These are phyloP conservation scores for Alentia gelatinosa DNA, from an alignment of 2,888 invertebrate genomes.

Conservation along the genomic window DNA sequence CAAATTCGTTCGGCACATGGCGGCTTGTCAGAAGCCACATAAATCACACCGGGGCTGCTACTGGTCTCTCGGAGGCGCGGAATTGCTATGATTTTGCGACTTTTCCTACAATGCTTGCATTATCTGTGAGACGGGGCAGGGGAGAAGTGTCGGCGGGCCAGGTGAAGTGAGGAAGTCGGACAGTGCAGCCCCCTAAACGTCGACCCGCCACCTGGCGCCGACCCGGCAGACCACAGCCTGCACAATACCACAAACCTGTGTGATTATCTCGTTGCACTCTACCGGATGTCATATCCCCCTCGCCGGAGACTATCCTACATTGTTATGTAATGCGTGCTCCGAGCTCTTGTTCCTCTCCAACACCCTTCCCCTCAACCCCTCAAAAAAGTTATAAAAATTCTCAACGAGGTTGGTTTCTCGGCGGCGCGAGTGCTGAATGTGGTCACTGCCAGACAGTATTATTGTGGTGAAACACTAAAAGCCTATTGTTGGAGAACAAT, in stretches of 20 bases:
- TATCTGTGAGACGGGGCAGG: background rate
- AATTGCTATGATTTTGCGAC: background rate
- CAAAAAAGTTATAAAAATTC: background rate
- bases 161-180: conserved; percentile 22
- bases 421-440: background rate
- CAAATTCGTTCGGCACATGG: background rate
- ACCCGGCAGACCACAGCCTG: background rate
- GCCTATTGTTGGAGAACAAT: background rate
- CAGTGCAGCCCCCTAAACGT: background rate
- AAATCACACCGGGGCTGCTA: background rate
- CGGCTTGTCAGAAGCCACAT: background rate
- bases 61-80: background rate
- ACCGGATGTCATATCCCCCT: background rate
- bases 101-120: background rate
- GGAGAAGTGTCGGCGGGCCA: background rate
- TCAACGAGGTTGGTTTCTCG: background rate
- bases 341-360: background rate
- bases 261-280: background rate
- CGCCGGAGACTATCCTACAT: background rate
- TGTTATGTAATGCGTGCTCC: background rate
- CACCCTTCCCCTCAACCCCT: background rate
- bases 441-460: background rate
- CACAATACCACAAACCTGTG: background rate
- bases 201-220: background rate
- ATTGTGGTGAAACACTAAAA: background rate